Percentiles rank a stretch among this genome's conserved stretches.
phyloP scores from a whole-genome alignment of 2,113 vertebrate species.

The Colaptes auratus region DNA sequence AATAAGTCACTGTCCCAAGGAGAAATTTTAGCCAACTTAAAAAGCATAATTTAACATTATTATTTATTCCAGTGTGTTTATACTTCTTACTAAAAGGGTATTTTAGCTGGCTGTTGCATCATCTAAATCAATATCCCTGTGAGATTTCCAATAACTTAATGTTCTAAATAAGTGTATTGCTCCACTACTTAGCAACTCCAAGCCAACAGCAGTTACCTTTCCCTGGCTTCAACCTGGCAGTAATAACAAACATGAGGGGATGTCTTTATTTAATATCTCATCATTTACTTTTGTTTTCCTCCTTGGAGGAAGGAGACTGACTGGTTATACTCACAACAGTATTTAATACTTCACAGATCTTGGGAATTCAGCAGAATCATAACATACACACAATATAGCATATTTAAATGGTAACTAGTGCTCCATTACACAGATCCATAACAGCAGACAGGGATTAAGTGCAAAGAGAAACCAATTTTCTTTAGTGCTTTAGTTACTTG shows the following conservation, averaged over 20 bases:
- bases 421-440: conserved; percentile 14
- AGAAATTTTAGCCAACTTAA: conserved; percentile 29
- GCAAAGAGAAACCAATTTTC: conserved; percentile 74
- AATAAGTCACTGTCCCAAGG: conserved; percentile 23
- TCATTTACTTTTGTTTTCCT: neutral
- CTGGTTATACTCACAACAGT: neutral
- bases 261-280: conserved; percentile 2
- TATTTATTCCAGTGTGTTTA: conserved; percentile 36
- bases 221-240: neutral
- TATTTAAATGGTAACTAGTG: conserved; percentile 11
- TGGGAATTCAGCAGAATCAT: neutral
- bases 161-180: conserved; percentile 27
- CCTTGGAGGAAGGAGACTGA: neutral
- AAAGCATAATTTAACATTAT: conserved; percentile 30
- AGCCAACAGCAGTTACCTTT: neutral
- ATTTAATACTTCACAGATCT: conserved; percentile 13
- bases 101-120: conserved; percentile 31
- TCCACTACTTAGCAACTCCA: neutral
- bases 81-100: conserved; percentile 24
- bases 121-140: conserved; percentile 5
- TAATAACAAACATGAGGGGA: neutral
- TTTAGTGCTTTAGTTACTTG: conserved; percentile 70
- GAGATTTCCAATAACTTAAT: conserved; percentile 43
- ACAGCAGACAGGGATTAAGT: conserved; percentile 36
- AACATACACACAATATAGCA: neutral